These are phyloP conservation scores for Pedionomus torquatus DNA, from an alignment of 2,113 vertebrate genomes.

Conservation along the genomic window DNA sequence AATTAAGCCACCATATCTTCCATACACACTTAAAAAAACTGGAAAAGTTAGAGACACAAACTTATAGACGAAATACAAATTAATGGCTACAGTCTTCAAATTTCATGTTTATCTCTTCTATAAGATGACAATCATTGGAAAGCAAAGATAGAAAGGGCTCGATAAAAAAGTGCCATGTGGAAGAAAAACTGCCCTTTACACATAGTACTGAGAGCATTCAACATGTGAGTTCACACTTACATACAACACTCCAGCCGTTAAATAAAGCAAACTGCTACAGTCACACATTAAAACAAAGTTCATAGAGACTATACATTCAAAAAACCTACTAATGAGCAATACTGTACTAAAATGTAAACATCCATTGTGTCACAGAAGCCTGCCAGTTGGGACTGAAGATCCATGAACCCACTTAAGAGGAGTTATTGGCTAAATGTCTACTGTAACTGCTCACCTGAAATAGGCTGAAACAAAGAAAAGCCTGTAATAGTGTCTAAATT, in stretches of 20 bases:
- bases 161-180: conserved; percentile 59
- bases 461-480: conserved; percentile 70
- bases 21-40: background rate
- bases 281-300: conserved; percentile 28
- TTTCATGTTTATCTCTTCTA: conserved; percentile 38
- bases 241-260: background rate
- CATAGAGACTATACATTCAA: conserved; percentile 28
- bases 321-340: conserved; percentile 38
- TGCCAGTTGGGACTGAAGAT: conserved; percentile 44
- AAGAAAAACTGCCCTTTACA: conserved; percentile 66
- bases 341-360: conserved; percentile 61
- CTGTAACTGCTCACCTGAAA: conserved; percentile 83
- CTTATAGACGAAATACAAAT: conserved; percentile 28
- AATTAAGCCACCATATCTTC: conserved; percentile 8
- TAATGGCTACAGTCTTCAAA: conserved; percentile 39
- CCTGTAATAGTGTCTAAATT: conserved; percentile 46
- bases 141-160: background rate
- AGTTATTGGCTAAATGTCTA: conserved; percentile 39
- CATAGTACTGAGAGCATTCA: conserved; percentile 32
- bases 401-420: conserved; percentile 35
- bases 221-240: conserved; percentile 17
- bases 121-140: conserved; percentile 36
- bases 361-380: conserved; percentile 55
- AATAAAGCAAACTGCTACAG: conserved; percentile 66
- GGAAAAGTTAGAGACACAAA: background rate